Percentiles rank a stretch among this genome's conserved stretches.
These are phyloP conservation scores for Ochropleura plecta DNA, from an alignment of 2,888 invertebrate genomes.

Conservation along the genomic window DNA sequence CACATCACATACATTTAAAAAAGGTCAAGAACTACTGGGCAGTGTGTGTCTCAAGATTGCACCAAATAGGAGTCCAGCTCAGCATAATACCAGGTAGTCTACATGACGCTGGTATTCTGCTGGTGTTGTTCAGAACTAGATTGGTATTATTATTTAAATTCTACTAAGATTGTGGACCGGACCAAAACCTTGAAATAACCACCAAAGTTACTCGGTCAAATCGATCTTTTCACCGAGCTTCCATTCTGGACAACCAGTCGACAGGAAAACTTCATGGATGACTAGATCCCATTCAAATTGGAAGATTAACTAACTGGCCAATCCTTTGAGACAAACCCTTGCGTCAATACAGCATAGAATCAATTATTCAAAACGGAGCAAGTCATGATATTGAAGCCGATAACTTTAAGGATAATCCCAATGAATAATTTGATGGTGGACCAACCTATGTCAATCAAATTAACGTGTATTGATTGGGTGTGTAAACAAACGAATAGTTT, in stretches of 20 bases:
- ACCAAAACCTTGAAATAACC: background rate
- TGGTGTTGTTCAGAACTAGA: background rate
- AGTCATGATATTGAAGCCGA: constrained; percentile 67
- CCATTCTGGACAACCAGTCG: constrained; percentile 42
- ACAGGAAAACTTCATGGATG: constrained; percentile 54
- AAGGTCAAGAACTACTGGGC: too few species aligned
- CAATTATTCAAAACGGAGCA: constrained; percentile 73
- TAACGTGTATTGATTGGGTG: constrained; percentile 49
- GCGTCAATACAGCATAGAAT: constrained; percentile 70
- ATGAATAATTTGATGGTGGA: constrained; percentile 73
- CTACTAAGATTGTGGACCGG: background rate
- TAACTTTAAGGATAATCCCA: constrained; percentile 72
- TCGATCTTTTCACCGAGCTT: constrained; percentile 39
- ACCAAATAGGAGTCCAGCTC: too few species aligned
- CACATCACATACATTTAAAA: too few species aligned
- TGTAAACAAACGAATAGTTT: constrained; percentile 27
- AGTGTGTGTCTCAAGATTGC: too few species aligned
- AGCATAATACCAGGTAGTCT: too few species aligned
- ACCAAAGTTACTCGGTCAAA: constrained; percentile 38
- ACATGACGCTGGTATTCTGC: too few species aligned
- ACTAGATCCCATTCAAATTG: constrained; percentile 64
- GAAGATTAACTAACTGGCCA: constrained; percentile 70
- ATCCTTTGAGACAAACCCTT: constrained; percentile 56
- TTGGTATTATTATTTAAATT: background rate
- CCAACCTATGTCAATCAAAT: constrained; percentile 65